Evolutionary conservation across 2,888 invertebrate species (phyloP), one percentile per base, ranked within the genome.

Genomic region (Choristoneura rosaceana): DNA sequence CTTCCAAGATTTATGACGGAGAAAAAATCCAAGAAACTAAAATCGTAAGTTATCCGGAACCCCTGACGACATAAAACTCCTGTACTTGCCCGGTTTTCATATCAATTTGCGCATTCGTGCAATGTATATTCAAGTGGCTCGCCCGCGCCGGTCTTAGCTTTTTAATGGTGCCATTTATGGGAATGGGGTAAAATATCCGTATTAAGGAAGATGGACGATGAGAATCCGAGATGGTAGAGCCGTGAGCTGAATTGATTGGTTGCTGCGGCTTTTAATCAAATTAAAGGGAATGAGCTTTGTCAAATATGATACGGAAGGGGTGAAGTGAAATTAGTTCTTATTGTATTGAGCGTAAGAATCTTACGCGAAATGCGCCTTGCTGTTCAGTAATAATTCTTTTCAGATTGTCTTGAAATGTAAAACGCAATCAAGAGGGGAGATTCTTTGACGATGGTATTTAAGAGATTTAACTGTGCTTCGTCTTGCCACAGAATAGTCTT

Each of bases 21-120:
- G 25, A n/a, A 59, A 59, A 38, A 59, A 34, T 7, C 7, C 14
- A 38, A 38, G 34, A 14, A 34, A 55, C 62, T 64, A 70, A 52
- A 68, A 68, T 76, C 71, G 74, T 62, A 62, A 74, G 74, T 78
- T 78, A 79, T 80, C 80, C 80, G 76, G 75, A 76, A 81, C 76
- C 77, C 76, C 73, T 77, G 76, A 76, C 81, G 81, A 81, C 80
- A 80, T 85, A 88, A 87, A 89, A 10, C 12, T 87, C 86, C 86
- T 86, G 87, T 87, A 87, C 87, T 87, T 87, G 88, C 45, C 70
- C 89, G 88, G 88, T 90, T 90, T 91, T 90, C 91, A 91, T 91
- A 90, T 91, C 92, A 91, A 92, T 92, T 92, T 92, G 88, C 87
- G 87, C 89, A 89, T 85, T 85, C 92, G 91, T 91, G 92, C 90